Evolutionary conservation across 2,888 invertebrate species (phyloP), one percentile per base, ranked within the genome.

Genomic region (Meteorus colon): DNA sequence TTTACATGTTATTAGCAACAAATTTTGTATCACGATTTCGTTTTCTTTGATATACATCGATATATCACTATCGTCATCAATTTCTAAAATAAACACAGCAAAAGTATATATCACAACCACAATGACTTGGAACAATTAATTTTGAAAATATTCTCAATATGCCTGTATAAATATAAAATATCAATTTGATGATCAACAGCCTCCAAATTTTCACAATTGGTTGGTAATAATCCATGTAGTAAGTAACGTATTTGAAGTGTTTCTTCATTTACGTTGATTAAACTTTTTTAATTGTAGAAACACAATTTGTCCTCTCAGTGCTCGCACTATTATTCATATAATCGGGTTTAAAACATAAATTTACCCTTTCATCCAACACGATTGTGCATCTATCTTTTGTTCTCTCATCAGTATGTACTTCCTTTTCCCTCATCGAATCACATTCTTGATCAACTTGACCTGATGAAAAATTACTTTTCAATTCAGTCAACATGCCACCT

Each of bases 191-290:
- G 41, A 59, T 31, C 29, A 24, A 37, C 48, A 5, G 71, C 73
- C 63, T 77, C 82, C 4, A 81, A 77, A 51, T 68, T 83, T 72
- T 85, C 83, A 83, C 80, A 19, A 81, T 84, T 80, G 83, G 82
- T 4, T 84, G 81, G 76, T 83, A 80, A 84, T 84, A 84, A 62
- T 85, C 83, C 51, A 81, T 75, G 5, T 16, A 14, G 16, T 63
- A 16, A 29, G 19, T 10, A 60, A 41, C 1, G 16, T n/a, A 31
- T n/a, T 45, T 0, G n/a, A n/a, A 31, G 31, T 51, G 37, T 62
- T 72, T 16, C 74, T 76, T 66, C 8, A 68, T 45, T 29, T 5
- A 3, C 2, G 19, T n/a, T 5, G 16, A 65, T 34, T n/a, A 65
- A 5, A n/a, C 78, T 78, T 37, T 82, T 37, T 80, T 83, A 45